Percentiles rank a stretch among this genome's conserved stretches.
phyloP scores from a whole-genome alignment of 2,113 vertebrate genomes.

The Podarcis raffonei region DNA sequence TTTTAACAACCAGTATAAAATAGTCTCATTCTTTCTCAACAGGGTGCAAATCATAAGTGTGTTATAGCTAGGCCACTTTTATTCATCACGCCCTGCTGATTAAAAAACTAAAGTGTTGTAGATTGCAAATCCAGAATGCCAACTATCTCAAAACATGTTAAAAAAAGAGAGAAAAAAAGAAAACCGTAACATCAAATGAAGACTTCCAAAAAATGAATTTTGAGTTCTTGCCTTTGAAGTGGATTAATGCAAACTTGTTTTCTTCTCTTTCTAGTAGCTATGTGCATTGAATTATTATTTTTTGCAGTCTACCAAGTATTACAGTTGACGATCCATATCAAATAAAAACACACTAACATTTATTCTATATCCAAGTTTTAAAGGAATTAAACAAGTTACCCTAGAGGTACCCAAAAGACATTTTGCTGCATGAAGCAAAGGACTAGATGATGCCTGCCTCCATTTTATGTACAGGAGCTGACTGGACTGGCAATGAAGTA shows the following conservation, averaged over 20 bases:
- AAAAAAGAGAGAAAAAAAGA: not conserved
- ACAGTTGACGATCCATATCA: not conserved
- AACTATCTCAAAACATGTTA: not conserved
- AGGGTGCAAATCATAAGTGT: not conserved
- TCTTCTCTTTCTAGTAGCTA: not conserved
- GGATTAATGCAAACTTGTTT: not conserved
- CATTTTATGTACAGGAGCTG: too few relatives aligned
- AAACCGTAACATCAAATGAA: not conserved
- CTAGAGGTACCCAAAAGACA: not conserved
- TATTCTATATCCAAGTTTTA: not conserved
- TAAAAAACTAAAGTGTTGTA: constrained; percentile 4
- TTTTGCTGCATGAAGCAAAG: not conserved
- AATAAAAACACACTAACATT: not conserved
- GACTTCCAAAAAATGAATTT: not conserved
- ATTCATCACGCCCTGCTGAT: not conserved
- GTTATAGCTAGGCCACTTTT: not conserved
- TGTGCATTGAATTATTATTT: not conserved
- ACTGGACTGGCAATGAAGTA: too few relatives aligned
- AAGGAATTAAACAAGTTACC: not conserved
- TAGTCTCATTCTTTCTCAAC: not conserved
- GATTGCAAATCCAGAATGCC: not conserved
- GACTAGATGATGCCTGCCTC: not conserved
- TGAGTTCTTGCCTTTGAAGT: not conserved
- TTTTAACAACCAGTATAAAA: constrained; percentile 19
- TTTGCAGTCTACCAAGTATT: not conserved